Conservation (phyloP, 2,797 vertebrate species). For the Spatula versicolor region DNA sequence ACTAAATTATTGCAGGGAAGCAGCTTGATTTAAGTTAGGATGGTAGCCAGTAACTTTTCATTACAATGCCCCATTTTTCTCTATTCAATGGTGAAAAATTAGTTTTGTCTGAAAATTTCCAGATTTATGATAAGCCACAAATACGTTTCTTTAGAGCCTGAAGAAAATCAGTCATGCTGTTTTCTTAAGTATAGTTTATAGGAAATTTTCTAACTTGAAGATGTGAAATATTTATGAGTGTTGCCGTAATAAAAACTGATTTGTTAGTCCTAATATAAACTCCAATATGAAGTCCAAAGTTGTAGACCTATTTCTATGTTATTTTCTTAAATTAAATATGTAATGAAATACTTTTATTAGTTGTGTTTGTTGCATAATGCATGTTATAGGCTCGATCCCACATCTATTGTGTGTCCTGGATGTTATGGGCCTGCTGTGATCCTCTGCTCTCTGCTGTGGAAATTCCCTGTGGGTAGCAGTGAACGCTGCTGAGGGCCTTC, state of each 20-base stretch:
- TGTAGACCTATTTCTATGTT: not conserved
- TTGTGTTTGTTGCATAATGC: not conserved
- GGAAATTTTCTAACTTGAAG: not conserved
- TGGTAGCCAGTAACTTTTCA: not conserved
- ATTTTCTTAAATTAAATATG: not conserved
- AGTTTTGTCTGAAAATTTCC: not conserved
- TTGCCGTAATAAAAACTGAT: not conserved
- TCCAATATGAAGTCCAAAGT: not conserved
- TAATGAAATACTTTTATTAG: not conserved
- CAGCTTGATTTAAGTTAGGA: not conserved
- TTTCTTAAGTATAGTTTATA: not conserved
- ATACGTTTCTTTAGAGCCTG: not conserved
- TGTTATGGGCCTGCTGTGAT: rapidly evolving
- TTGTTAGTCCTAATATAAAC: not conserved
- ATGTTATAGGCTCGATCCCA: not conserved
- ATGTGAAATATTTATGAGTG: not conserved
- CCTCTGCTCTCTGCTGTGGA: not conserved
- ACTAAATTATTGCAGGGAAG: not conserved
- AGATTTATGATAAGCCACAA: not conserved
- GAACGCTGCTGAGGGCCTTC: not conserved
- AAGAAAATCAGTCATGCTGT: not conserved
- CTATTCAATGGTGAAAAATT: not conserved
- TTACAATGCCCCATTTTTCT: not conserved
- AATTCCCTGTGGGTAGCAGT: not conserved
- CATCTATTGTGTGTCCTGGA: not conserved